Evolutionary conservation across 1,140 invertebrate genomes (phyloP), one percentile per base, ranked within the genome.

Genomic region (Zaprionus taronus): DNA sequence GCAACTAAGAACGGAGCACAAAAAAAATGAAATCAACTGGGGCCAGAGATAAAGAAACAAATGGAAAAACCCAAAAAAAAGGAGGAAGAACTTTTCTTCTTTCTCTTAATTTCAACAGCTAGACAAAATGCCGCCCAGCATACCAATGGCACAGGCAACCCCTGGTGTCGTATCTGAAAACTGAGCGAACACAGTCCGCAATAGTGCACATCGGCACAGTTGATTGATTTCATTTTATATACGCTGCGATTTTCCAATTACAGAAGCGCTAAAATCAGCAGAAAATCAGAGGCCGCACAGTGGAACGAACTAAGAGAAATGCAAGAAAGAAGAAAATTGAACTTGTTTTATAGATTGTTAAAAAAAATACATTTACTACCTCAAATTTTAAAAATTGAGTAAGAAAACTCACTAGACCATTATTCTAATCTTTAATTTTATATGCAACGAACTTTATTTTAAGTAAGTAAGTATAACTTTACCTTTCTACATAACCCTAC

Each of bases 191-290:
- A 73, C 41, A 63, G 69, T 79, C 72, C 64, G 47, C 66, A 70
- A 73, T 83, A 83, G 72, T 87, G 80, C 73, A 81, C 83, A 76
- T 80, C 83, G 68, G 70, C 84, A 91, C 80, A 91, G 82, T 91
- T 91, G 86, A 91, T 91, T 91, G 86, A 91, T 91, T 91, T 91
- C 82, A 91, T 91, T 91, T 78, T 91, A 91, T 85, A 91, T 91
- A 85, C 84, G 72, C 61, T 65, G 58, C 86, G 80, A 85, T 85
- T 90, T 91, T 91, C 86, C 77, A 85, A 90, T 90, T 90, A 83
- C 86, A 86, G 84, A 91, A 91, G 72, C 82, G 82, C 86, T 81
- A 81, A 91, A 91, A 91, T 91, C 86, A 91, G 86, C 86, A 91
- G 58, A 85, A 91, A 83, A 83, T 80, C 73, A 73, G 73, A 69